Conservation (phyloP, 2,888 invertebrate species). For the Auanema freiburgensis region DNA sequence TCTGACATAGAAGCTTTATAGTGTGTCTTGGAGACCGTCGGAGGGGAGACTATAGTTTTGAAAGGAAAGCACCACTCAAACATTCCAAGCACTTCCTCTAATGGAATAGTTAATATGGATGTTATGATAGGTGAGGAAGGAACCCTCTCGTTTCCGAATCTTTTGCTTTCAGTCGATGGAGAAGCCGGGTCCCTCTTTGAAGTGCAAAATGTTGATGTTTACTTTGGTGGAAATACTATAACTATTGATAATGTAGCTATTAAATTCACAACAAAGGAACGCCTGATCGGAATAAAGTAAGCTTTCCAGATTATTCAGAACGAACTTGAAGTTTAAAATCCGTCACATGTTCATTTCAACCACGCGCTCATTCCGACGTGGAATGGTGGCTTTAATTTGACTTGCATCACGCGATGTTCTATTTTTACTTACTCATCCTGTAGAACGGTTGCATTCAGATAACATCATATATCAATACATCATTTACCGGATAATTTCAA, state of each 20-base stretch:
- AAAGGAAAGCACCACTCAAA: too few species aligned
- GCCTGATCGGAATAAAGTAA: conserved; percentile 18
- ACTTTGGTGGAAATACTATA: conserved; percentile 8
- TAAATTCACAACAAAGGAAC: conserved; percentile 10
- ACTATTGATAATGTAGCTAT: conserved; percentile 12
- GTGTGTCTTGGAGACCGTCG: too few species aligned
- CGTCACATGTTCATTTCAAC: conserved; percentile 1
- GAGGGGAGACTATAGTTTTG: too few species aligned
- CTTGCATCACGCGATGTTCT: conserved; percentile 3
- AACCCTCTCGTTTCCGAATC: too few species aligned
- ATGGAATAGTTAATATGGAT: too few species aligned
- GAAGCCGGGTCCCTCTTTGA: conserved; percentile 20
- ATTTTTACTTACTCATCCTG: background rate
- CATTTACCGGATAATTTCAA: background rate
- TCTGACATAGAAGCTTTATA: too few species aligned
- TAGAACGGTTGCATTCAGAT: background rate
- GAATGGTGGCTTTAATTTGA: background rate
- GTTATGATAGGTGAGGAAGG: too few species aligned
- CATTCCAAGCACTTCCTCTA: too few species aligned
- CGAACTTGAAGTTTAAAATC: too few species aligned
- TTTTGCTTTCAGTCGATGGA: conserved; percentile 14
- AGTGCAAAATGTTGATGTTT: conserved; percentile 12
- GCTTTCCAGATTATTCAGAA: background rate
- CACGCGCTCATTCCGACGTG: background rate
- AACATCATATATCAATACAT: background rate